Percentiles rank a stretch among this genome's conserved stretches.
phyloP scores from a whole-genome alignment of 2,113 vertebrate species.

The Pterocles burchelli region DNA sequence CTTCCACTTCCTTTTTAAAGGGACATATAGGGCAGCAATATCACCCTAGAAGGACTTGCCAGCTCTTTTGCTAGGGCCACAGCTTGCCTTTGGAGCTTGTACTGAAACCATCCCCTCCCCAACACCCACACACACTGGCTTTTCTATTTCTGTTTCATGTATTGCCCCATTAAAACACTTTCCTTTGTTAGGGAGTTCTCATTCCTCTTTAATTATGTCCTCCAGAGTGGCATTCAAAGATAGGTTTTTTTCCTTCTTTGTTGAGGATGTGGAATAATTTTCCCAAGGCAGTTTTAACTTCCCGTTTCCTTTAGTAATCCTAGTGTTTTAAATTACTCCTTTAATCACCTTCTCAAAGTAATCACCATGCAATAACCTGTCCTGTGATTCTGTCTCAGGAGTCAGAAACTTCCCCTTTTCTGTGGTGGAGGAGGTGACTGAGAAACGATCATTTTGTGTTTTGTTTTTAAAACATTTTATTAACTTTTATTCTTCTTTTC shows the following conservation, averaged over 20 bases:
- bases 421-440: neutral
- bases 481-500: neutral
- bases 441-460: neutral
- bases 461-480: neutral
- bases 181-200: slow-evolving; percentile 43
- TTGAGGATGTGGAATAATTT: slow-evolving; percentile 62
- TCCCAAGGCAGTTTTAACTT: slow-evolving; percentile 65
- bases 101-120: neutral
- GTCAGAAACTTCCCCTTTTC: neutral
- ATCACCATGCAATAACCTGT: slow-evolving; percentile 63
- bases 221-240: slow-evolving; percentile 64
- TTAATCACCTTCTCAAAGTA: slow-evolving; percentile 55
- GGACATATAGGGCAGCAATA: neutral
- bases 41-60: neutral
- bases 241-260: slow-evolving; percentile 65
- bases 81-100: neutral
- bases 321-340: slow-evolving; percentile 69
- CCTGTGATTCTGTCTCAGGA: slow-evolving; percentile 10
- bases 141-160: neutral
- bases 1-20: neutral
- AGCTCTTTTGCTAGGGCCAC: neutral
- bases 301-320: slow-evolving; percentile 57
- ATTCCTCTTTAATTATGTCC: slow-evolving; percentile 67
- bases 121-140: accelerated
- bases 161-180: slow-evolving; percentile 45